Base-by-base conservation (phyloP, 2,113 vertebrate genomes). In the Martes martes region DNA sequence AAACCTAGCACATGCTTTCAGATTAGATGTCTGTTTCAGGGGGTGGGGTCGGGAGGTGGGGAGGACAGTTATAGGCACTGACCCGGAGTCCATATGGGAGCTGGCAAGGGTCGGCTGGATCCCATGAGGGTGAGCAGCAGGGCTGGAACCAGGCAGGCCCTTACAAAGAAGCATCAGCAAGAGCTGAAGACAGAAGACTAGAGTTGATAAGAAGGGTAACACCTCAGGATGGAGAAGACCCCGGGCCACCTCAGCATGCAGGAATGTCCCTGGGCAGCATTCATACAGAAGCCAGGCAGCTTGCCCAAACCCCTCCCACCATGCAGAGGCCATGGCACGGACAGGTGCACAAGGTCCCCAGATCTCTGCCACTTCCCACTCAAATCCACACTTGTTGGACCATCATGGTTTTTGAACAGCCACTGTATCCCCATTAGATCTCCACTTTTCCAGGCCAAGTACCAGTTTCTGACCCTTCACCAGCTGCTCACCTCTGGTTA, bases 161-260 rank as follows among this genome's bases (percentile, higher is more conserved):
- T 79, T 50, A 23, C 39, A 69, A 73, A 61, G 36, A 73, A 92
- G 65, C 42, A 26, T 50, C 2, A 14, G 11, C 55, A 89, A 52
- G 28, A 69, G 7, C 14, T 36, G n/a, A 11, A 2, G 4, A 65
- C 28, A 86, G 50, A 45, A 36, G 19, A 67, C 2, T 1, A 69
- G 45, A 28, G 6, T 31, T 4, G 39, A 33, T 26, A 45, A 45
- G 28, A 33, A 23, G 2, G 55, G 7, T 2, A 9, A 39, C 0
- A 0, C 19, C 13, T 59, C n/a, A 7, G 28, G 24, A 59, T 52
- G 28, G 47, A 59, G 33, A 69, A 31, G 19, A 59, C 4, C 16
- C n/a, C 1, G 6, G 1, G 4, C 28, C 11, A 21, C 11, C 14
- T 24, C 9, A 1, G 1, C 10, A 6, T 11, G 15, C 15, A 83